These are phyloP conservation scores for Branchellion lobata DNA, from an alignment of 2,888 invertebrate species.

Conservation along the genomic window DNA sequence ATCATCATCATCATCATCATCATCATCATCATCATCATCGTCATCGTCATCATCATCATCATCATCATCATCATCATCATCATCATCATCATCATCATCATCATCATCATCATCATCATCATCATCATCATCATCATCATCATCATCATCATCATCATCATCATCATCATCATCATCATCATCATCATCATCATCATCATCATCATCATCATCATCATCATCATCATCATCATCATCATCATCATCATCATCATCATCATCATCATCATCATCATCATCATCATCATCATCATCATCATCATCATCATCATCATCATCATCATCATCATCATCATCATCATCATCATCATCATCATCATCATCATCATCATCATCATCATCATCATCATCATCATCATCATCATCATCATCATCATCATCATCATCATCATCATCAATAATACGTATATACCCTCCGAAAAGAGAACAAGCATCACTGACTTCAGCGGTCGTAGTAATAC, in stretches of 20 bases:
- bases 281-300: conserved; percentile 1
- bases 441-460: background rate
- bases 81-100: conserved; percentile 9
- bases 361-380: background rate
- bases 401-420: background rate
- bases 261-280: background rate
- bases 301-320: background rate
- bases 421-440: background rate
- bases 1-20: conserved; percentile 7
- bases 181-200: background rate
- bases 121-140: background rate
- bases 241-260: background rate
- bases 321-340: background rate
- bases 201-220: background rate
- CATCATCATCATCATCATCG: background rate
- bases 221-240: background rate
- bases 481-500: background rate
- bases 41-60: conserved; percentile 5
- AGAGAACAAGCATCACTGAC: background rate
- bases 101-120: conserved; percentile 9
- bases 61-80: conserved; percentile 27
- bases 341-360: background rate
- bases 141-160: background rate
- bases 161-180: conserved; percentile 1
- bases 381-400: background rate